Conservation (phyloP, 64 coral and sea anemone genomes). For the Astreopora myriophthalma region DNA sequence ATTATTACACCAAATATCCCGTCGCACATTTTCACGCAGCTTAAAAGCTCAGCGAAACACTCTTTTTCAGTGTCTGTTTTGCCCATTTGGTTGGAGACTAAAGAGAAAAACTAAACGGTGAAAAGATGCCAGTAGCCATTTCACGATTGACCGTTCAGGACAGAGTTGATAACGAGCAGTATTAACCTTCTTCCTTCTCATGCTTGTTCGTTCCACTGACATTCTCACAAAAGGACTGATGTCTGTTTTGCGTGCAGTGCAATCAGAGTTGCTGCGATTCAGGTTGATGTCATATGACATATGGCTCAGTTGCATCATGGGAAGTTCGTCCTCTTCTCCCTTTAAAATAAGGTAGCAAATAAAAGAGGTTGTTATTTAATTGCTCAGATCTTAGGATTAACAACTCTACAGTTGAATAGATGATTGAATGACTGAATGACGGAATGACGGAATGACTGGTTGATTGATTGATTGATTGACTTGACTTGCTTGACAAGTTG, state of each 20-base stretch:
- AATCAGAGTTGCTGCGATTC: constrained; percentile 93
- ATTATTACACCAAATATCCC: no score
- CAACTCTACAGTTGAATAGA: not conserved
- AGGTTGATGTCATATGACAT: constrained; percentile 77
- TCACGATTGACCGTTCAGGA: no score
- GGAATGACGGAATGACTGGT: no score
- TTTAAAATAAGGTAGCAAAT: not conserved
- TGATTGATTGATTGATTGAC: not conserved
- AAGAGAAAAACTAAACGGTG: no score
- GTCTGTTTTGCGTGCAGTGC: constrained; percentile 88
- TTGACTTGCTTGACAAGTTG: not conserved
- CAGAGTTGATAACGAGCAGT: no score
- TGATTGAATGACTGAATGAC: not conserved
- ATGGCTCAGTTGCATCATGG: constrained; percentile 28
- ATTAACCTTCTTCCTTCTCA: constrained; percentile 86
- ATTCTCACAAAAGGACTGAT: constrained; percentile 83
- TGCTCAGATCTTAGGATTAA: no score
- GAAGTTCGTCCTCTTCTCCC: constrained; percentile 66
- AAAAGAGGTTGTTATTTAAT: no score
- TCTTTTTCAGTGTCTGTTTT: no score
- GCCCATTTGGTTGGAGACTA: no score
- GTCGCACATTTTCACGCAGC: no score
- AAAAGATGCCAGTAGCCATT: no score
- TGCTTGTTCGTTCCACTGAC: constrained; percentile 89
- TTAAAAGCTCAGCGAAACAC: no score